phyloP scores from a whole-genome alignment of 2,888 invertebrate genomes.

The Caradrina kadenii region DNA sequence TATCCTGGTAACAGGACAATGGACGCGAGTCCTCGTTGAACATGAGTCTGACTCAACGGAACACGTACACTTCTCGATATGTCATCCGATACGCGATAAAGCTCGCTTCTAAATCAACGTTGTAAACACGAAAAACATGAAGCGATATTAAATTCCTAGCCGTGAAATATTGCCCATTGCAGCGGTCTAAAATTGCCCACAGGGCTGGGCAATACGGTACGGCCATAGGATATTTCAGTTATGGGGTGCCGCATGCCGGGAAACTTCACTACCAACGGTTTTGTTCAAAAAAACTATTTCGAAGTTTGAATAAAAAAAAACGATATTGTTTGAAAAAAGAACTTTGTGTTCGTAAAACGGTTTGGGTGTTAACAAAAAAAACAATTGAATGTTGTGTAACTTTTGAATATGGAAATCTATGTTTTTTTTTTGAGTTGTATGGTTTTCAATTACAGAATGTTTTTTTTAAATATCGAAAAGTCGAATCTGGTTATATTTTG shows the following conservation, averaged over 20 bases:
- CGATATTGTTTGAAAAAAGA: constrained; percentile 14
- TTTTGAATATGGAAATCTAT: constrained; percentile 16
- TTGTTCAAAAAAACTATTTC: constrained; percentile 9
- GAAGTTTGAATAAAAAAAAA: constrained; percentile 9
- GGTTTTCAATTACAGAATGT: not conserved
- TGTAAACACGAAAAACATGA: constrained; percentile 64
- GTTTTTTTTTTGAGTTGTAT: not conserved
- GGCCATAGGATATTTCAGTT: constrained; percentile 21
- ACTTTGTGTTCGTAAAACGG: constrained; percentile 1
- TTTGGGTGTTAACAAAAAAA: constrained; percentile 9
- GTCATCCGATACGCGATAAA: constrained; percentile 47
- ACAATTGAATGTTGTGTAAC: not conserved
- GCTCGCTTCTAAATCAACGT: constrained; percentile 54
- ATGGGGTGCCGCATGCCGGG: constrained; percentile 6
- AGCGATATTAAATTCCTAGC: constrained; percentile 63
- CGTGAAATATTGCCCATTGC: constrained; percentile 58
- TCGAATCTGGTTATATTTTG: too few species aligned
- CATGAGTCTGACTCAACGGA: constrained; percentile 6
- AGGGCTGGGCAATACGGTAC: constrained; percentile 13
- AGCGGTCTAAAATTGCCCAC: constrained; percentile 58
- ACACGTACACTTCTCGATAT: constrained; percentile 29
- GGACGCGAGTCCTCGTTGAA: not conserved
- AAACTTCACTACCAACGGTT: constrained; percentile 1
- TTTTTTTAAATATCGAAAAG: too few species aligned
- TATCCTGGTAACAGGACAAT: constrained; percentile 24